Conservation (phyloP, 35 echinoderm and acorn worm species). For the Strongylocentrotus purpuratus region DNA sequence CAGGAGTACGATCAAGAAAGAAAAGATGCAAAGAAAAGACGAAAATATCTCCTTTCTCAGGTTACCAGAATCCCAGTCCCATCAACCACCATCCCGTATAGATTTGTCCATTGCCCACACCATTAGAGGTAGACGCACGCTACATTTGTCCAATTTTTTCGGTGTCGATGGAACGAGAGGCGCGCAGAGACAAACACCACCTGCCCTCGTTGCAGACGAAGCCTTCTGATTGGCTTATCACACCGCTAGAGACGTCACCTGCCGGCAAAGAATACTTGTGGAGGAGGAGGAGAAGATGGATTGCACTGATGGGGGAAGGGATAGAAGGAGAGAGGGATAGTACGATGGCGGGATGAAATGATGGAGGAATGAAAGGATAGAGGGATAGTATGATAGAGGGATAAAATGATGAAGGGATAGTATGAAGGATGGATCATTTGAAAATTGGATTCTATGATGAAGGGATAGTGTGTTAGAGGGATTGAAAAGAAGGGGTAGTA, state of each 20-base stretch:
- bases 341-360: not conserved
- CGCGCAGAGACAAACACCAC: constrained; percentile 29
- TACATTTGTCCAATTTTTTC: not conserved
- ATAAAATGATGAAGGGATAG: not conserved
- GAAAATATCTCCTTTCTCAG: not conserved
- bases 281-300: constrained; percentile 2
- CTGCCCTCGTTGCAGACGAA: not conserved
- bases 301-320: not conserved
- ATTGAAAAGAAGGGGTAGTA: too few relatives aligned
- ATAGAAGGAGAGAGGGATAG: not conserved
- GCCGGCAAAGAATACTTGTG: constrained; percentile 1
- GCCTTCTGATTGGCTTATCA: constrained; percentile 26
- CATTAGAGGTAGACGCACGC: not conserved
- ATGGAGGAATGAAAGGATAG: not conserved
- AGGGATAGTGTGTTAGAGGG: too few relatives aligned
- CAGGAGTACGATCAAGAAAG: not conserved
- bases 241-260: not conserved
- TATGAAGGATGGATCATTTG: not conserved
- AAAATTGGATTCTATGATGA: too few relatives aligned
- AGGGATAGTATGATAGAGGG: not conserved
- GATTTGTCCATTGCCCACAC: constrained; percentile 15
- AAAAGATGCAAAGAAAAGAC: not conserved
- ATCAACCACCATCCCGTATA: not conserved
- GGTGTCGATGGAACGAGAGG: not conserved
- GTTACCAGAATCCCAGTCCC: not conserved